A percentile compares a stretch with the other conserved stretches of the same genome.
phyloP scores from a whole-genome alignment of 2,113 vertebrate genomes.

The Ploceus nigricollis region DNA sequence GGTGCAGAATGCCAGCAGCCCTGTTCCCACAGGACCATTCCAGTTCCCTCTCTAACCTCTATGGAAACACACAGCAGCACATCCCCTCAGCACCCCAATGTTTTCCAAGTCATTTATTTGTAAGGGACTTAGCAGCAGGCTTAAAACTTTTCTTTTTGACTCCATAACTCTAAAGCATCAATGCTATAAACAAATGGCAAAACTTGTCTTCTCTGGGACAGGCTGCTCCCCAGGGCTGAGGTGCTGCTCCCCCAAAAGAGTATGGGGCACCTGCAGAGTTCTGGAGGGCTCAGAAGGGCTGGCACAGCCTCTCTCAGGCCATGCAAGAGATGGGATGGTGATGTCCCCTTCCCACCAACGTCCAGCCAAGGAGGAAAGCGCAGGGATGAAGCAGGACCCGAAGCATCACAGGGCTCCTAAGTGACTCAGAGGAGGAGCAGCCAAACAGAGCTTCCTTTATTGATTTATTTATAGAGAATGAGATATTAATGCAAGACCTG shows the following conservation, averaged over 20 bases:
- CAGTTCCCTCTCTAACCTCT: not conserved
- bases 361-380: fast-evolving
- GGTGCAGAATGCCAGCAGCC: not conserved
- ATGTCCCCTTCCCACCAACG: not conserved
- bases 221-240: fast-evolving
- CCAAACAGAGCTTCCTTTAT: not conserved
- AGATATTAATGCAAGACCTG: constrained; percentile 47
- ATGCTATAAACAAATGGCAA: not conserved
- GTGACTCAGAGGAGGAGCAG: not conserved
- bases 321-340: fast-evolving
- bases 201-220: not conserved
- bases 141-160: not conserved
- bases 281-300: not conserved
- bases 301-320: not conserved
- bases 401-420: not conserved
- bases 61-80: not conserved
- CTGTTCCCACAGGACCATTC: not conserved
- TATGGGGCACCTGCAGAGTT: not conserved
- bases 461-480: constrained; percentile 64
- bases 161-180: fast-evolving
- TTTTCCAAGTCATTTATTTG: not conserved
- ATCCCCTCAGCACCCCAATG: not conserved
- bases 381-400: not conserved
- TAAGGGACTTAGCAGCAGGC: not conserved
- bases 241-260: not conserved